Base-by-base conservation (phyloP, 2,113 vertebrate species). In the Melanerpes aurifrons region DNA sequence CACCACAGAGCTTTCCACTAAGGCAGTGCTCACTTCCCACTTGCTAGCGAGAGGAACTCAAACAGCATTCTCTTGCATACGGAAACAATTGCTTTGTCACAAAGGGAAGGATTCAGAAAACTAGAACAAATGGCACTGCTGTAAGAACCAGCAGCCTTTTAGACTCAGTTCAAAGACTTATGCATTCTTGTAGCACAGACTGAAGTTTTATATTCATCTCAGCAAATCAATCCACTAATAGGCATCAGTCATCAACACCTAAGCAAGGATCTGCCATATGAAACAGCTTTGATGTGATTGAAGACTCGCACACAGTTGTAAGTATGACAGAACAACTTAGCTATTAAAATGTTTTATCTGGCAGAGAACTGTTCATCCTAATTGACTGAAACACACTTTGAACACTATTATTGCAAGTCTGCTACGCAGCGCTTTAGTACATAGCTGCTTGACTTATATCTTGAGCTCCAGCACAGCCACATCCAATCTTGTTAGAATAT, bases 201-300 rank as follows among this genome's bases (percentile, higher is more conserved):
- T 63, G 57, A 79, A 93, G 84, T 96, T 93, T 88, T 87, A 92
- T 62, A 96, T 90, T 95, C 90, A 95, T 83, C 93, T 91, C 91
- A 82, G 71, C 78, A 96, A 94, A 95, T 89, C 89, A 97, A 92
- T 86, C 67, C 59, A 63, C 71, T 95, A 96, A 94, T 48, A 95
- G 75, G 53, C 92, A 96, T 9, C 88, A 91, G 69, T 79, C 74
- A 96, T 78, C 96, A 95, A 94, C 88, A 91, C 75, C 21, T 86
- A 95, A 97, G 92, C 77, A 93, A 94, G 76, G 18, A 92, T 77
- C 62, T 89, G 88, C 81, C 87, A 89, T 86, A 88, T 81, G 82
- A 97, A 96, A 95, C 61, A 91, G 76, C 90, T 95, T 89, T 95
- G 92, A 95, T 78, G 57, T 90, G 91, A 97, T 72, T 93, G 96